Evolutionary conservation across 2,888 invertebrate genomes (phyloP).

Genomic region (Acronicta aceris): DNA sequence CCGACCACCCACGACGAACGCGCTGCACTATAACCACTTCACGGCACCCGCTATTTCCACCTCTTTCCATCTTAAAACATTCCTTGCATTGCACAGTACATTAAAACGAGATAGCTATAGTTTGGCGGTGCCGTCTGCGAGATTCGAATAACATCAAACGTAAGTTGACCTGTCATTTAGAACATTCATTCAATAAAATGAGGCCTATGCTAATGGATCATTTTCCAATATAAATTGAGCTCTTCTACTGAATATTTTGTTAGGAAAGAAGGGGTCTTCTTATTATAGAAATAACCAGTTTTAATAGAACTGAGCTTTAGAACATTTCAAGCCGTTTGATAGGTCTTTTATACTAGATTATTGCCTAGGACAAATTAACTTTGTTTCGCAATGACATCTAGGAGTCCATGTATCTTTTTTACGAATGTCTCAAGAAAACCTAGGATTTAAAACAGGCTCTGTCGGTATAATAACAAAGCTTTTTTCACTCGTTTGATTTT

Average conservation of each 20-base stretch:
- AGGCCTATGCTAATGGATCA: conserved; percentile 44
- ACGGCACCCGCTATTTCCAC: conserved; percentile 31
- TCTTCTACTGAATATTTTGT: not conserved
- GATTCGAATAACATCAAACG: conserved; percentile 49
- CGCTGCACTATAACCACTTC: conserved; percentile 42
- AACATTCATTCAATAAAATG: conserved; percentile 48
- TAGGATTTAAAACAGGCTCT: not conserved
- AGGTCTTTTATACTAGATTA: conserved; percentile 29
- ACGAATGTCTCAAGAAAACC: conserved; percentile 16
- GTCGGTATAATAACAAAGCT: no score
- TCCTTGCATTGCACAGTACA: conserved; percentile 12
- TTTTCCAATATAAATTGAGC: conserved; percentile 44
- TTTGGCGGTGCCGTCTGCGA: conserved; percentile 6
- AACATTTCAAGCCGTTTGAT: not conserved
- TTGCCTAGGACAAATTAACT: conserved; percentile 10
- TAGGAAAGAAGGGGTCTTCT: conserved; percentile 25
- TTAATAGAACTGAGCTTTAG: conserved; percentile 27
- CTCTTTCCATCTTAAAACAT: conserved; percentile 34
- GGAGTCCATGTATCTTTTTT: conserved; percentile 29
- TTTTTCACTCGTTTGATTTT: no score
- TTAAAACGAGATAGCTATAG: conserved; percentile 44
- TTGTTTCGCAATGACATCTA: conserved; percentile 27
- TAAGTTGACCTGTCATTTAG: conserved; percentile 52
- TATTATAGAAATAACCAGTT: not conserved
- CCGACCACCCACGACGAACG: conserved; percentile 83